phyloP scores from a whole-genome alignment of 2,888 invertebrate species.

The Urechis unicinctus region DNA sequence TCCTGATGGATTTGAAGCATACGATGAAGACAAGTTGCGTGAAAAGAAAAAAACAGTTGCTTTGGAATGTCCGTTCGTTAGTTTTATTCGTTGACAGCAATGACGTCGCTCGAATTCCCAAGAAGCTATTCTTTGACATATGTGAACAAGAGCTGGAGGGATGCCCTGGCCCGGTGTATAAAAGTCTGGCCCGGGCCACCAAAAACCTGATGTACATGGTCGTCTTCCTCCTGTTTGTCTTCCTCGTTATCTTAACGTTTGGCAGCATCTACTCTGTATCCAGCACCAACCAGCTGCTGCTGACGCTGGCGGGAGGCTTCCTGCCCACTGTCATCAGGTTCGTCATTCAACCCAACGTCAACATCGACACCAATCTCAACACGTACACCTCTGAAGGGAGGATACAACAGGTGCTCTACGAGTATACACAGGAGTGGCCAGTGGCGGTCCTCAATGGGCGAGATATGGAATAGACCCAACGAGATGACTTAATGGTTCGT shows the following conservation, averaged over 20 bases:
- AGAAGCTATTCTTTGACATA: conserved; percentile 37
- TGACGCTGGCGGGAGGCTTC: conserved; percentile 41
- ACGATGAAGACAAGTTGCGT: not conserved
- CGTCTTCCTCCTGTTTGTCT: conserved; percentile 40
- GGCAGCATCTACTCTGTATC: conserved; percentile 35
- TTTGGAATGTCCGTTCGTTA: conserved; percentile 19
- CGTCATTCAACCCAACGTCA: conserved; percentile 7
- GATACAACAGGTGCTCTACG: conserved; percentile 38
- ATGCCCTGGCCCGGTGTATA: conserved; percentile 43
- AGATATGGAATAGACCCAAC: no score
- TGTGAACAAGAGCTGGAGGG: conserved; percentile 42
- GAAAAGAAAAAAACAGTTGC: conserved; percentile 15
- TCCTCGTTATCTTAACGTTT: conserved; percentile 44
- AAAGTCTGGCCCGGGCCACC: conserved; percentile 36
- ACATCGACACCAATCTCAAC: conserved; percentile 9
- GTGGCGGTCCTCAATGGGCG: no score
- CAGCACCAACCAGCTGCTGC: conserved; percentile 42
- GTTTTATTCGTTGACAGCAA: conserved; percentile 21
- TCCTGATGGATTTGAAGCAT: no score
- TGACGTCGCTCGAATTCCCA: conserved; percentile 43
- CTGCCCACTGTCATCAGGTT: conserved; percentile 37
- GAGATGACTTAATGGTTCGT: no score
- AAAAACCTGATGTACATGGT: conserved; percentile 43
- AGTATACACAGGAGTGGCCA: conserved; percentile 43
- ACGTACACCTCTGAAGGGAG: conserved; percentile 39